Percentiles rank a stretch among this genome's conserved stretches.
phyloP scores from a whole-genome alignment of 2,113 vertebrate genomes.

The Malurus elegans region DNA sequence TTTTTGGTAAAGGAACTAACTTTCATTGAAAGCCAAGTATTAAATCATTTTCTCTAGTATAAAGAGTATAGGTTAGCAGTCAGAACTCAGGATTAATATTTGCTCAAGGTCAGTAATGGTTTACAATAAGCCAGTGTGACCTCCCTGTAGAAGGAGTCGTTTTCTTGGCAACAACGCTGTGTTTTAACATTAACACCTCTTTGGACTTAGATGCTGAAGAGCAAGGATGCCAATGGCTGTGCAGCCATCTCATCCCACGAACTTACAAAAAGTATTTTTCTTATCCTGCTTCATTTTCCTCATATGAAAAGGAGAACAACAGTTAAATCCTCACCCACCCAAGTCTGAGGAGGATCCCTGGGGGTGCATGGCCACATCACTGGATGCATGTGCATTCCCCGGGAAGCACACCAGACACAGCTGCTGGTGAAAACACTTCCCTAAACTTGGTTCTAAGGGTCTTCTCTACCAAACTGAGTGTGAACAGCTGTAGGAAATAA shows the following conservation, averaged over 20 bases:
- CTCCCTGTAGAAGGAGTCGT: neutral
- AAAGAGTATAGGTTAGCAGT: neutral
- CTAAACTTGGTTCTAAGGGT: neutral
- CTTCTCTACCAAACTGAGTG: neutral
- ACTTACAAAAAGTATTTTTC: neutral
- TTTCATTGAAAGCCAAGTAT: conserved; percentile 44
- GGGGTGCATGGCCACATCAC: fast-evolving
- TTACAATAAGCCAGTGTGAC: neutral
- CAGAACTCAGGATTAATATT: neutral
- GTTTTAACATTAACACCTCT: neutral
- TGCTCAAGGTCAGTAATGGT: neutral
- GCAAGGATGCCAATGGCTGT: neutral
- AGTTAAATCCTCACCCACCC: neutral
- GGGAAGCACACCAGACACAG: neutral
- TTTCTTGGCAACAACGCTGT: neutral
- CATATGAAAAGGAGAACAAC: neutral
- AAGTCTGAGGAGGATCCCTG: neutral
- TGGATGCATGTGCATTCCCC: neutral
- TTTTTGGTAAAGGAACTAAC: conserved; percentile 35
- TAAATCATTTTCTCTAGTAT: conserved; percentile 24
- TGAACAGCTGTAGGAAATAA: conserved; percentile 13
- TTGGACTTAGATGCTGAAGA: neutral
- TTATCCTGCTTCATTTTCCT: neutral
- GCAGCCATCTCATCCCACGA: neutral
- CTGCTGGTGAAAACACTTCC: neutral